Evolutionary conservation across 1,140 invertebrate species (phyloP).

Genomic region (Gryllus bimaculatus): DNA sequence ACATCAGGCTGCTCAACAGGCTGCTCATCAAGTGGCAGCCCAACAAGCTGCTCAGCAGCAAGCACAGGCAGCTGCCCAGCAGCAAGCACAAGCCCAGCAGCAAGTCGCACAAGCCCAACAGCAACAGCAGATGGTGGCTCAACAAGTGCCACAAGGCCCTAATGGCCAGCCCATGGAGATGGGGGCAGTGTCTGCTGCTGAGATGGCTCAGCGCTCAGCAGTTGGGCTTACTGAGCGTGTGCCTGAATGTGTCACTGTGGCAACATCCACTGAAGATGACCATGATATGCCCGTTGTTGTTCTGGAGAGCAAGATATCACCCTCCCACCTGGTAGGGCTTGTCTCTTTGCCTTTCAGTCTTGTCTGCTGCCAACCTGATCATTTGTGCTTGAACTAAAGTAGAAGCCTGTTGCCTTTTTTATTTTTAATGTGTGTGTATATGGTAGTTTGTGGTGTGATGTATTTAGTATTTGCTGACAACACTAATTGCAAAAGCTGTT

Average conservation of each 20-base stretch:
- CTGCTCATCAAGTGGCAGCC: background rate
- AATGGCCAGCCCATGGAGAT: background rate
- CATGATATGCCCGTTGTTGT: conserved; percentile 24
- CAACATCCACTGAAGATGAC: conserved; percentile 28
- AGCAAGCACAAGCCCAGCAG: background rate
- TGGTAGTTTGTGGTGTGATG: too few relatives aligned
- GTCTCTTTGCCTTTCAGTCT: too few relatives aligned
- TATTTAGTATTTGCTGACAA: too few relatives aligned
- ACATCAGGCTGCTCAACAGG: background rate
- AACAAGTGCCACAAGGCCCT: background rate
- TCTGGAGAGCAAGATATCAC: conserved; percentile 28
- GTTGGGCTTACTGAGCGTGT: background rate
- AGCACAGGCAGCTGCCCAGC: background rate
- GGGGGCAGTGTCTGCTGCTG: background rate
- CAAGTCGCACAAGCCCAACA: background rate
- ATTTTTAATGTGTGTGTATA: too few relatives aligned
- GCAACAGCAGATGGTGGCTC: background rate
- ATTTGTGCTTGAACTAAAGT: too few relatives aligned
- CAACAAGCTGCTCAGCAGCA: background rate
- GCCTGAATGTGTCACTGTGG: conserved; percentile 27
- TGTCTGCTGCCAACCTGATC: too few relatives aligned
- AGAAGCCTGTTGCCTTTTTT: too few relatives aligned
- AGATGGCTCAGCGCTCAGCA: conserved; percentile 7
- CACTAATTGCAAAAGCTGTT: too few relatives aligned
- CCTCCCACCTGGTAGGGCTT: conserved; percentile 26